A percentile compares a stretch with the other conserved stretches of the same genome.
phyloP scores from a whole-genome alignment of 2,888 invertebrate species.

The Oscheius sp. region DNA sequence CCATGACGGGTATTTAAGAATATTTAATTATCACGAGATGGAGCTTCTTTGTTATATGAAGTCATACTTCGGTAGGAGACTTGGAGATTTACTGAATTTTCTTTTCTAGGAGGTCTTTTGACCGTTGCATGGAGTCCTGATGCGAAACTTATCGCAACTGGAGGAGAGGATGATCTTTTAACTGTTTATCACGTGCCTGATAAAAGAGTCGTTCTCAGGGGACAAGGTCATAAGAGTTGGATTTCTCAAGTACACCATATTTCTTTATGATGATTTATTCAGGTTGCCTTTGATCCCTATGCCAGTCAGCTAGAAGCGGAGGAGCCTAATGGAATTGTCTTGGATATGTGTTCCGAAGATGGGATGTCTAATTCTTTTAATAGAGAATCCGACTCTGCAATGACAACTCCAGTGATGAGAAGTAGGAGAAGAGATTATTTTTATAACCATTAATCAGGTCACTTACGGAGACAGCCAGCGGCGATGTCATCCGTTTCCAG shows the following conservation, averaged over 20 bases:
- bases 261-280: neutral
- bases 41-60: slow-evolving; percentile 83
- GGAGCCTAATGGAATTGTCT: slow-evolving; percentile 33
- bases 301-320: slow-evolving; percentile 78
- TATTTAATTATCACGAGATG: slow-evolving; percentile 97
- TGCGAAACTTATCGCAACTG: slow-evolving; percentile 87
- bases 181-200: slow-evolving; percentile 95
- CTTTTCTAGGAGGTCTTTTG: slow-evolving; percentile 78
- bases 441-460: neutral
- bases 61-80: slow-evolving; percentile 85
- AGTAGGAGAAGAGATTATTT: neutral
- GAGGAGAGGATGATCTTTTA: slow-evolving; percentile 97
- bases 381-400: slow-evolving; percentile 17
- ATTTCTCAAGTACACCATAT: slow-evolving; percentile 90
- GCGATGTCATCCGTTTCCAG: slow-evolving; percentile 40
- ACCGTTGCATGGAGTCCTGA: slow-evolving; percentile 99
- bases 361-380: slow-evolving; percentile 30
- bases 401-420: slow-evolving; percentile 21
- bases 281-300: slow-evolving; percentile 73
- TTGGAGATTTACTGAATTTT: neutral
- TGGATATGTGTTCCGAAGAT: slow-evolving; percentile 42
- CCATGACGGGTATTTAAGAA: slow-evolving; percentile 86
- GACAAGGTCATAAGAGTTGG: slow-evolving; percentile 97
- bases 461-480: slow-evolving; percentile 22
- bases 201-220: slow-evolving; percentile 81